Evolutionary conservation across 2,797 vertebrate species (phyloP).

Genomic region (Coregonus suidteri): DNA sequence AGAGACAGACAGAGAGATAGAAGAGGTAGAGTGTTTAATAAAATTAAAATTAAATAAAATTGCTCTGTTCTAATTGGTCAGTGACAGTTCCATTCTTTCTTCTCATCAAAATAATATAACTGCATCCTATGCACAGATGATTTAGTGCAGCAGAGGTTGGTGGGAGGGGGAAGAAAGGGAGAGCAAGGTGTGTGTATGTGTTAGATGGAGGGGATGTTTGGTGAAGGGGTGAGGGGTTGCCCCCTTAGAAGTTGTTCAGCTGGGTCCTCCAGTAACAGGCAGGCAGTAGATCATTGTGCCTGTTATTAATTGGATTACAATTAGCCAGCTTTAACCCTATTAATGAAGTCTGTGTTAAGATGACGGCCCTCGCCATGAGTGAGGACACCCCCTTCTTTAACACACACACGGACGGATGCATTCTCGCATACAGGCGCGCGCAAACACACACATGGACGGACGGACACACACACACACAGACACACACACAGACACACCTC

Average conservation of each 20-base stretch:
- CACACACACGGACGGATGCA: slow-evolving; percentile 12
- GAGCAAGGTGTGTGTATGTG: not conserved
- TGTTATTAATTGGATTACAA: slow-evolving; percentile 64
- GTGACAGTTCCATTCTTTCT: slow-evolving; percentile 37
- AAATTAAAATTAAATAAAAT: slow-evolving; percentile 40
- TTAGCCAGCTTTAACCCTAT: slow-evolving; percentile 63
- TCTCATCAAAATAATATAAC: slow-evolving; percentile 21
- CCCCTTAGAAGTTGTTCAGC: slow-evolving; percentile 31
- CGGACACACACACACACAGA: slow-evolving; percentile 6
- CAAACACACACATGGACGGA: not conserved
- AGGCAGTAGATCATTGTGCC: slow-evolving; percentile 48
- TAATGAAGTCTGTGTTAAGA: slow-evolving; percentile 43
- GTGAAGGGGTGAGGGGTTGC: not conserved
- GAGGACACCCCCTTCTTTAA: slow-evolving; percentile 5
- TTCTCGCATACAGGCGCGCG: not conserved
- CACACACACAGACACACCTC: slow-evolving; percentile 25
- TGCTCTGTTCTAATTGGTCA: slow-evolving; percentile 52
- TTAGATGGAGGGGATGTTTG: not conserved
- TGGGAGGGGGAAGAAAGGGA: not conserved
- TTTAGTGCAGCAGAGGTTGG: slow-evolving; percentile 30
- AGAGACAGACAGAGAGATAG: not conserved
- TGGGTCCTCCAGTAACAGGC: slow-evolving; percentile 44
- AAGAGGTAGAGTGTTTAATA: slow-evolving; percentile 36
- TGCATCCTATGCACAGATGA: slow-evolving; percentile 24
- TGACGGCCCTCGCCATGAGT: slow-evolving; percentile 17